Evolutionary conservation across 64 coral and sea anemone genomes (phyloP).

Genomic region (Orbicella faveolata): DNA sequence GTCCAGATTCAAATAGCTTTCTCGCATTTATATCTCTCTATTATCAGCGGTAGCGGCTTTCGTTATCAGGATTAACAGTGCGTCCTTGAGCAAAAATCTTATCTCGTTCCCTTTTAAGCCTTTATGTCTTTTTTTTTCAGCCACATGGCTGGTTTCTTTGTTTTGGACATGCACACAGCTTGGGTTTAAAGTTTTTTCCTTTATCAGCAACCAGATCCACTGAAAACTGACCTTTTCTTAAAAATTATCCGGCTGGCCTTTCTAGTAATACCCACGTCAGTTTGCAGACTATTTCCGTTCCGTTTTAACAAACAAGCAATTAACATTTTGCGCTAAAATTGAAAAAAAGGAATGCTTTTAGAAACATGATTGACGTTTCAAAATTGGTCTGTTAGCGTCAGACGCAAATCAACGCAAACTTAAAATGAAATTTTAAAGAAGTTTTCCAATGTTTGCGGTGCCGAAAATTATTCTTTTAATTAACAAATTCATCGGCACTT

Average conservation of each 20-base stretch:
- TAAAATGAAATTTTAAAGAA: background rate
- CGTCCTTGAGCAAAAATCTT: background rate
- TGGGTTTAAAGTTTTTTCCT: background rate
- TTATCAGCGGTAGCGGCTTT: background rate
- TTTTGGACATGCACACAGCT: background rate
- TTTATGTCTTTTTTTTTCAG: background rate
- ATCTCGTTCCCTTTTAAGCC: background rate
- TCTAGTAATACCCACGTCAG: background rate
- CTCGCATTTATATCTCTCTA: background rate
- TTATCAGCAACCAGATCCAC: background rate
- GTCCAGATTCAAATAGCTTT: background rate
- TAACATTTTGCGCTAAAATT: background rate
- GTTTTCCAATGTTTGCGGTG: background rate
- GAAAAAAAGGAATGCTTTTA: background rate
- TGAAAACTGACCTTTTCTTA: background rate
- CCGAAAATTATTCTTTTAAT: constrained; percentile 5
- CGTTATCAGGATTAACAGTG: background rate
- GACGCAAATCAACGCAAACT: background rate
- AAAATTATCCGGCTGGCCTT: background rate
- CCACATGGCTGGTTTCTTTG: background rate
- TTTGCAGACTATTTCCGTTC: background rate
- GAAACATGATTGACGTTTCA: background rate
- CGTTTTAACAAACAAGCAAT: constrained; percentile 1
- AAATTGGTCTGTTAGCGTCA: background rate
- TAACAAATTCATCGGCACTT: constrained; percentile 1